These are phyloP conservation scores for Microplitis demolitor DNA, from an alignment of 1,140 invertebrate genomes.

Conservation along the genomic window DNA sequence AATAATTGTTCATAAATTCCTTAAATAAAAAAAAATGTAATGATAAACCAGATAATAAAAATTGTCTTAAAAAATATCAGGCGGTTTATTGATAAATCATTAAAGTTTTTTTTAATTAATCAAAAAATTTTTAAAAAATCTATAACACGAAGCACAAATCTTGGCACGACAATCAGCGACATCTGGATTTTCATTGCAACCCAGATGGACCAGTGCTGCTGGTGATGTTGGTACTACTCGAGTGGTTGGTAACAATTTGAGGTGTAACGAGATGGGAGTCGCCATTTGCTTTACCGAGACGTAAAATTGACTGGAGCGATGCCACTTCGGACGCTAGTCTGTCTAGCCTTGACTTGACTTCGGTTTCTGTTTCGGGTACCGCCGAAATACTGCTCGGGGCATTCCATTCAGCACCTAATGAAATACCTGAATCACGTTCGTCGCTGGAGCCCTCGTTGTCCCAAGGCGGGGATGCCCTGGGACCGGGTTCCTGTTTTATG, in stretches of 20 bases:
- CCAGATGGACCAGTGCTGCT: slow-evolving; percentile 24
- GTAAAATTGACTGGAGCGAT: slow-evolving; percentile 78
- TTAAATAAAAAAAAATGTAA: not conserved
- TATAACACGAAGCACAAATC: slow-evolving; percentile 8
- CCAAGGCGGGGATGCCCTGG: slow-evolving; percentile 78
- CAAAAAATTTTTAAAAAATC: not conserved
- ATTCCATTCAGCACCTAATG: slow-evolving; percentile 74
- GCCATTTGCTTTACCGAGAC: slow-evolving; percentile 48
- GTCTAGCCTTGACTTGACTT: slow-evolving; percentile 84
- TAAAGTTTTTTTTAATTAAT: no score
- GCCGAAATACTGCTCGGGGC: slow-evolving; percentile 45
- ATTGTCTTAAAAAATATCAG: not conserved
- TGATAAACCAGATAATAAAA: not conserved
- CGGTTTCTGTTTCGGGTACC: slow-evolving; percentile 69
- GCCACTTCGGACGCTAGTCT: slow-evolving; percentile 90
- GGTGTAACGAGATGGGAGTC: slow-evolving; percentile 21
- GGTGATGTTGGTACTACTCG: slow-evolving; percentile 30
- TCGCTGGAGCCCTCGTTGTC: slow-evolving; percentile 83
- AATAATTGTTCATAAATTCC: not conserved
- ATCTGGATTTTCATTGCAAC: slow-evolving; percentile 17
- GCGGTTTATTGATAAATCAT: not conserved
- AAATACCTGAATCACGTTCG: slow-evolving; percentile 86
- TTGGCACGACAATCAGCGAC: slow-evolving; percentile 21
- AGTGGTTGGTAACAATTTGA: slow-evolving; percentile 27
- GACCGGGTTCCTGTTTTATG: slow-evolving; percentile 81